Evolutionary conservation across 2,888 invertebrate species (phyloP).

Genomic region (Corbicula japonica): DNA sequence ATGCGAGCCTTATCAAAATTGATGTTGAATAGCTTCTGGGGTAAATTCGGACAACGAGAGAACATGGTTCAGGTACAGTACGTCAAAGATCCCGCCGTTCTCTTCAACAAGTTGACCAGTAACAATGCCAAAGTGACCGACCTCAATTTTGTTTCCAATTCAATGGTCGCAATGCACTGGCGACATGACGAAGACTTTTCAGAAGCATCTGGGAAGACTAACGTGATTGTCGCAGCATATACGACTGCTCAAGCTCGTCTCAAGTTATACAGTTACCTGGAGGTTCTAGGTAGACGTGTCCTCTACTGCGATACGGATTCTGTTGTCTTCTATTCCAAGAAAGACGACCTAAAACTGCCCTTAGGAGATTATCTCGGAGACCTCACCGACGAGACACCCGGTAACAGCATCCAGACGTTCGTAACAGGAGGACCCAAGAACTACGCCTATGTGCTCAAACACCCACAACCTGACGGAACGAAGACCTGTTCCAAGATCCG

Average conservation of each 20-base stretch:
- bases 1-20: slow-evolving; percentile 34
- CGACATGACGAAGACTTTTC: slow-evolving; percentile 34
- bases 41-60: too few species aligned
- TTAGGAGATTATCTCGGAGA: slow-evolving; percentile 82
- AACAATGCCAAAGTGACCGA: slow-evolving; percentile 31
- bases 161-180: slow-evolving; percentile 32
- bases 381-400: slow-evolving; percentile 82
- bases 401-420: slow-evolving; percentile 29
- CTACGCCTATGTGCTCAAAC: background rate
- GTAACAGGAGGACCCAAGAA: slow-evolving; percentile 27
- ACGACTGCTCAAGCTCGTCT: slow-evolving; percentile 55
- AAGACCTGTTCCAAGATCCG: background rate
- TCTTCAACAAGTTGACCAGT: slow-evolving; percentile 35
- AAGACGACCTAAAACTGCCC: slow-evolving; percentile 57
- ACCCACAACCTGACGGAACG: background rate
- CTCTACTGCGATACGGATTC: slow-evolving; percentile 42
- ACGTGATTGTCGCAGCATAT: slow-evolving; percentile 50
- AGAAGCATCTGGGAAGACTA: slow-evolving; percentile 25
- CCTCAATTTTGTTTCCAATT: slow-evolving; percentile 33
- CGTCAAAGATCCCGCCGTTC: slow-evolving; percentile 13
- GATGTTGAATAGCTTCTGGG: slow-evolving; percentile 41
- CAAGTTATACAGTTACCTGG: slow-evolving; percentile 43
- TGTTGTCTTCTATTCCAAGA: slow-evolving; percentile 19
- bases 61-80: slow-evolving; percentile 25
- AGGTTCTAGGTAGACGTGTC: slow-evolving; percentile 23